Evolutionary conservation across 2,888 invertebrate genomes (phyloP), one percentile per base, ranked within the genome.

Genomic region (Sphaerophoria taeniata): DNA sequence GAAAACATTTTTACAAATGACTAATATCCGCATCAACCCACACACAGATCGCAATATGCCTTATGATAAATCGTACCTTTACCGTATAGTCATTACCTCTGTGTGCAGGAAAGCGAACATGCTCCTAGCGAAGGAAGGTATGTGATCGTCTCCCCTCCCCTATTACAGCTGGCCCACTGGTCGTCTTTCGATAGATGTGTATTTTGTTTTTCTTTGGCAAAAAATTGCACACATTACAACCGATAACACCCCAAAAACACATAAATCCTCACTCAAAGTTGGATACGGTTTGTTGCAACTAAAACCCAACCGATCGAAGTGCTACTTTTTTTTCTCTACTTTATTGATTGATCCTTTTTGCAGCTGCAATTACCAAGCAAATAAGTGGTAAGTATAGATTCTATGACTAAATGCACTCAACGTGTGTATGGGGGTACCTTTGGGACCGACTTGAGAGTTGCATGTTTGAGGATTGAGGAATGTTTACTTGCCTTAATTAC

Each of bases 261-360:
- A 84, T 84, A 84, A 84, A 84, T 84, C 84, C 75, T 75, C 84
- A 75, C 70, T 79, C 67, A 75, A 55, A 72, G 55, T 67, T 51
- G 53, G 60, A 51, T 31, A n/a, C 55, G 34, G 55, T 43, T 39
- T 39, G 39, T 69, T 39, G 49, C 81, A 76, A 69, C 65, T 31
- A 47, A 61, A 58, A 63, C 53, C 16, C 33, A 39, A 80, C 85
- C 85, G 80, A 85, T 81, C 85, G 76, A 80, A 85, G 85, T 80
- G 77, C 73, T 53, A 67, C 67, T 53, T 53, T 73, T 85, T 84
- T 58, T 34, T 85, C 75, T 76, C 80, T 85, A 80, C 36, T 58
- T 85, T 79, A 85, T 85, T 85, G 85, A 85, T 85, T 80, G 85
- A 85, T 85, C 85, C 85, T 80, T 80, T 85, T 73, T 80, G 79